A percentile compares a stretch with the other conserved stretches of the same genome.
Conservation (phyloP, 2,797 vertebrate genomes). For the Borostomias antarcticus region DNA sequence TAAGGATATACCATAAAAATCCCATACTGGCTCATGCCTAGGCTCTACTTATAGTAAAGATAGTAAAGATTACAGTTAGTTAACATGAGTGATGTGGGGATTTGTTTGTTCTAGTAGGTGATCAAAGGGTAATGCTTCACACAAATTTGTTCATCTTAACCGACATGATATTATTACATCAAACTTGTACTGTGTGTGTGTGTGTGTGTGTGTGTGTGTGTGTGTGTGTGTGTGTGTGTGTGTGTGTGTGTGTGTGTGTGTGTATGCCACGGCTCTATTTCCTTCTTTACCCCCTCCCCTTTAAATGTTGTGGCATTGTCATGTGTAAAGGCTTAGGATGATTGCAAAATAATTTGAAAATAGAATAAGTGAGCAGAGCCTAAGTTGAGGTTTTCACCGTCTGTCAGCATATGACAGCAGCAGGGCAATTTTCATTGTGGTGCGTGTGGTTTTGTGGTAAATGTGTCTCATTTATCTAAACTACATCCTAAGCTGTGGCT, state of each 20-base stretch:
- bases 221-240: too few species aligned
- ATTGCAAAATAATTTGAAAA: conserved; percentile 82
- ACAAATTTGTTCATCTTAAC: neutral
- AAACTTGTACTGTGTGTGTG: too few species aligned
- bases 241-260: too few species aligned
- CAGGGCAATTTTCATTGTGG: conserved; percentile 78
- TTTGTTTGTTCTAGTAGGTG: neutral
- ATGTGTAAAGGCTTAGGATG: conserved; percentile 71
- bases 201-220: too few species aligned
- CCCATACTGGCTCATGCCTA: too few species aligned
- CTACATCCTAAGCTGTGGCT: conserved; percentile 74
- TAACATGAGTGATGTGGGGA: too few species aligned
- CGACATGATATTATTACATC: too few species aligned
- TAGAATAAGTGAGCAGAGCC: conserved; percentile 71
- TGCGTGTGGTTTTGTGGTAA: conserved; percentile 77
- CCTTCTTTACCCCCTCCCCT: conserved; percentile 31
- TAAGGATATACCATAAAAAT: too few species aligned
- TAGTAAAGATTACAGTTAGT: too few species aligned
- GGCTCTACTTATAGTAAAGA: too few species aligned
- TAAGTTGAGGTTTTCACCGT: conserved; percentile 75
- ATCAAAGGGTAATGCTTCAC: neutral
- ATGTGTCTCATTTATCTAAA: conserved; percentile 77
- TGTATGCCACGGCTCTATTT: neutral
- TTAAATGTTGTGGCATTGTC: conserved; percentile 66
- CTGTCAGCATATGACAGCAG: conserved; percentile 79